Percentiles rank a stretch among this genome's conserved stretches.
Evolutionary conservation across 2,113 vertebrate genomes (phyloP).

Genomic region (Nannobrachium achirus): DNA sequence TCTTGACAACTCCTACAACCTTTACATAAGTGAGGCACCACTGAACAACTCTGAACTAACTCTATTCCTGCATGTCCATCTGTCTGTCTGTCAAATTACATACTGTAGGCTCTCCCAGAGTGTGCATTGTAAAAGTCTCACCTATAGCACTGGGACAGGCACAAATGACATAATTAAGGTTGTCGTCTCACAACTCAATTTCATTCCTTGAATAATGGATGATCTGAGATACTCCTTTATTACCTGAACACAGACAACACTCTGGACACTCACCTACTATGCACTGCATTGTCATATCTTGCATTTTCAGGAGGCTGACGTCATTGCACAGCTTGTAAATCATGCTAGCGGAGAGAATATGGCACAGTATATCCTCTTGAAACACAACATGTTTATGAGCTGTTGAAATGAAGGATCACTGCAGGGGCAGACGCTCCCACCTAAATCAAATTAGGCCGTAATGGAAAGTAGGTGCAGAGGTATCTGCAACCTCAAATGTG

Average conservation of each 20-base stretch:
- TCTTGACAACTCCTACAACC: neutral
- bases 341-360: slow-evolving; percentile 11
- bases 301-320: slow-evolving; percentile 8
- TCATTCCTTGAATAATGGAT: slow-evolving; percentile 41
- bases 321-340: slow-evolving; percentile 2
- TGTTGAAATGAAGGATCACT: slow-evolving; percentile 14
- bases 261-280: neutral
- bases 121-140: neutral
- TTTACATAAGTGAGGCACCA: neutral
- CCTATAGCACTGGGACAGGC: neutral
- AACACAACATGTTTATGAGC: slow-evolving; percentile 23
- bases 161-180: slow-evolving; percentile 4
- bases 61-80: no score
- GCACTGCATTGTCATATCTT: slow-evolving; percentile 10
- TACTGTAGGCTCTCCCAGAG: no score
- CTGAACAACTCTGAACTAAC: no score
- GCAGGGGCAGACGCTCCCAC: slow-evolving; percentile 3
- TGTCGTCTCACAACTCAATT: neutral
- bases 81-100: no score
- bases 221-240: slow-evolving; percentile 8
- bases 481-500: slow-evolving; percentile 58
- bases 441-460: slow-evolving; percentile 57
- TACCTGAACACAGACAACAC: slow-evolving; percentile 13
- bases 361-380: slow-evolving; percentile 13
- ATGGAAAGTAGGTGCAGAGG: slow-evolving; percentile 51